Evolutionary conservation across 2,888 invertebrate genomes (phyloP).

Genomic region (Subacronicta megacephala): DNA sequence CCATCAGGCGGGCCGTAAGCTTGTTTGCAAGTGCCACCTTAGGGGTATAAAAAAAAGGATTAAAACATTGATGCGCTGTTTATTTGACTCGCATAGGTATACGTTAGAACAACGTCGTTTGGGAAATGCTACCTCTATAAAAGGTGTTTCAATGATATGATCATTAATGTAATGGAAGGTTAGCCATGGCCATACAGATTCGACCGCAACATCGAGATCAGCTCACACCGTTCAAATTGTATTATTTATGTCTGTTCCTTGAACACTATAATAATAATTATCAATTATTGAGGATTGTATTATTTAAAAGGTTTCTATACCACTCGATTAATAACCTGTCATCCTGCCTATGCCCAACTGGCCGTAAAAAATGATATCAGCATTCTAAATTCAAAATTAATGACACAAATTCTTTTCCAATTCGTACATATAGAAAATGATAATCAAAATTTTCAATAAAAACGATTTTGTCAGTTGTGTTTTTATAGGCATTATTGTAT

Average conservation of each 20-base stretch:
- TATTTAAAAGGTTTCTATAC: not conserved
- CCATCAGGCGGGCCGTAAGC: no score
- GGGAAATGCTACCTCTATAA: no score
- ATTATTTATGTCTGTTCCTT: no score
- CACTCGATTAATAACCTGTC: not conserved
- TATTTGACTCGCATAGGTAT: not conserved
- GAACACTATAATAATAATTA: no score
- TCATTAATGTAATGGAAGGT: no score
- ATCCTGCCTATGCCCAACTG: constrained; percentile 7
- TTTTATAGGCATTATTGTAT: constrained; percentile 70
- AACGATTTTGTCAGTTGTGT: constrained; percentile 69
- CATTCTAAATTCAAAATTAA: constrained; percentile 67
- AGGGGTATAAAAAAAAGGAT: no score
- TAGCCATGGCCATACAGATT: no score
- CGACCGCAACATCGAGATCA: not conserved
- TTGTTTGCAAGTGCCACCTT: no score
- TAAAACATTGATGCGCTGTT: not conserved
- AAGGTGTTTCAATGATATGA: no score
- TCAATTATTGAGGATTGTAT: no score
- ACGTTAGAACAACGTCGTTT: no score
- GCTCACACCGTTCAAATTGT: no score
- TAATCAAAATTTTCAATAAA: constrained; percentile 73
- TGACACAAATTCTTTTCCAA: constrained; percentile 57
- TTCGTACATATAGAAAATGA: constrained; percentile 65
- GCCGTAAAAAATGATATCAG: not conserved